Conservation (phyloP, 2,888 invertebrate genomes). For the Athrips mouffetella region DNA sequence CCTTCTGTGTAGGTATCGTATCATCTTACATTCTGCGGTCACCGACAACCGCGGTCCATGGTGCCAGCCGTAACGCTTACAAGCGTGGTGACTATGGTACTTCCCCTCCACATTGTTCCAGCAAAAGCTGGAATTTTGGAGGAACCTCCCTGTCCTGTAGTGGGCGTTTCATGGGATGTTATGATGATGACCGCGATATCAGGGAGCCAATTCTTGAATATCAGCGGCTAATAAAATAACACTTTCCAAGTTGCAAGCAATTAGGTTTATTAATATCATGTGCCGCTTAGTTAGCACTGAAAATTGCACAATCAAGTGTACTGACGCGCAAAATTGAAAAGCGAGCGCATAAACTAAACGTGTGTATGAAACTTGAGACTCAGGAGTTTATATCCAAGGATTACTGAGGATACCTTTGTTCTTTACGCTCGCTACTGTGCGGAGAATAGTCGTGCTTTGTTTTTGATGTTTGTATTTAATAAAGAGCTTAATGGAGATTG, state of each 20-base stretch:
- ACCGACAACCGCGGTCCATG: no score
- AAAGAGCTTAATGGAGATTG: background rate
- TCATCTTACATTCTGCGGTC: no score
- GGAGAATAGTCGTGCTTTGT: constrained; percentile 19
- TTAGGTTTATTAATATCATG: constrained; percentile 25
- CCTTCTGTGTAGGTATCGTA: no score
- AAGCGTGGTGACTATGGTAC: no score
- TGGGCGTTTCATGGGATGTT: no score
- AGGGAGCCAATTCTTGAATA: no score
- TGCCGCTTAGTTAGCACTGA: constrained; percentile 39
- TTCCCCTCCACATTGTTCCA: no score
- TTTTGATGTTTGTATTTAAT: background rate
- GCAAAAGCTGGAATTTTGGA: no score
- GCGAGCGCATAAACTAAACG: constrained; percentile 34
- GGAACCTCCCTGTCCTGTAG: no score
- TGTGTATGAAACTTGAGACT: constrained; percentile 17
- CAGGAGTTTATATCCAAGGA: background rate
- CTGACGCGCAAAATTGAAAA: constrained; percentile 54
- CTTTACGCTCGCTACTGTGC: constrained; percentile 6
- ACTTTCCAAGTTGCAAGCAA: background rate
- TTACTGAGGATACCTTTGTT: constrained; percentile 6
- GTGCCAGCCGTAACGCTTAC: no score
- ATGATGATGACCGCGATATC: no score
- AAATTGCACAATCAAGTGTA: constrained; percentile 52
- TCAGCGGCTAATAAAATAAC: no score